phyloP scores from a whole-genome alignment of 1,140 invertebrate genomes.

The Cyphomyrmex costatus region DNA sequence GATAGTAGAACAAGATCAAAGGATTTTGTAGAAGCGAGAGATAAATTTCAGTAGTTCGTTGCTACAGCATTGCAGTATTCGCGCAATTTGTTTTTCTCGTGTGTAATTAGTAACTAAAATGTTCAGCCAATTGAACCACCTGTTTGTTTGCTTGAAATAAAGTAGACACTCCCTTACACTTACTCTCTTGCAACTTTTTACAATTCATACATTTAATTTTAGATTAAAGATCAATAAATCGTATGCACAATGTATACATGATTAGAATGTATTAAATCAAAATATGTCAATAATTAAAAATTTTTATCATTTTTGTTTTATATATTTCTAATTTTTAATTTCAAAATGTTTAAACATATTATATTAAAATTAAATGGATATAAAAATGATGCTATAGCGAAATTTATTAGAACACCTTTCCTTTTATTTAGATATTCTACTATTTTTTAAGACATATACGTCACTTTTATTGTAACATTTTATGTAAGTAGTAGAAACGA shows the following conservation, averaged over 20 bases:
- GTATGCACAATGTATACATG: neutral
- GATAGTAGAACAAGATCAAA: slow-evolving; percentile 3
- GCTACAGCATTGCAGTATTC: slow-evolving; percentile 29
- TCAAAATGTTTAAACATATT: slow-evolving; percentile 11
- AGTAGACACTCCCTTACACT: neutral
- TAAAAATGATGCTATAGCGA: neutral
- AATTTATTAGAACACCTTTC: slow-evolving; percentile 32
- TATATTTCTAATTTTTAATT: neutral
- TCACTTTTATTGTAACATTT: neutral
- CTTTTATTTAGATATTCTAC: slow-evolving; percentile 13
- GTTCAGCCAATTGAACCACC: neutral
- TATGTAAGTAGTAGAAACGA: neutral
- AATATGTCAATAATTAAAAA: slow-evolving; percentile 1
- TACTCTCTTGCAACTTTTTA: neutral
- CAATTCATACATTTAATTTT: neutral
- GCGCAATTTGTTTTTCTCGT: slow-evolving; percentile 40
- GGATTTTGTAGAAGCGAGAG: neutral
- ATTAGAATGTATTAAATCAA: slow-evolving; percentile 5
- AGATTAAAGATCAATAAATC: neutral
- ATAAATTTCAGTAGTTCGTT: slow-evolving; percentile 43
- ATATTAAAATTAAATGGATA: slow-evolving; percentile 11
- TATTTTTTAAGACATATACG: slow-evolving; percentile 1
- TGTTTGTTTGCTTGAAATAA: neutral
- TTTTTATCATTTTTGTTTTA: neutral
- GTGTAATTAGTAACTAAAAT: slow-evolving; percentile 42